These are phyloP conservation scores for Sisor rabdophorus DNA, from an alignment of 2,113 vertebrate genomes.

Conservation along the genomic window DNA sequence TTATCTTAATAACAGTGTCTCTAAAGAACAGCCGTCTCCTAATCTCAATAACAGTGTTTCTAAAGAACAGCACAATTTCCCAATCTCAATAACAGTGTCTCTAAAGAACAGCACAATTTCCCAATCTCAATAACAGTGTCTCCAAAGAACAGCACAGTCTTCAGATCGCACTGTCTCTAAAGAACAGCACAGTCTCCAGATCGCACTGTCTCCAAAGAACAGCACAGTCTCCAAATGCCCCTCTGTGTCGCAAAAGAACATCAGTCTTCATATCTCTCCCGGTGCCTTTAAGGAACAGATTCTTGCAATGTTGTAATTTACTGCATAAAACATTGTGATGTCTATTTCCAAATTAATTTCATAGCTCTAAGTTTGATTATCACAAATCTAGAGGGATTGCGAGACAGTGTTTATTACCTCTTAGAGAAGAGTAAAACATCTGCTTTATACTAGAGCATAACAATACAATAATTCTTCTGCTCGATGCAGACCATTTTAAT, in stretches of 20 bases:
- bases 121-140: too few species aligned
- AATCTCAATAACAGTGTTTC: not conserved
- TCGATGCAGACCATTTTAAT: slow-evolving; percentile 33
- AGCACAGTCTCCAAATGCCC: not conserved
- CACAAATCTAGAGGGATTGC: slow-evolving; percentile 3
- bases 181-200: not conserved
- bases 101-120: too few species aligned
- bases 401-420: slow-evolving; percentile 20
- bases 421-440: slow-evolving; percentile 30
- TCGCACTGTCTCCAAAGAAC: not conserved
- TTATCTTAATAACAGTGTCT: not conserved
- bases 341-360: too few species aligned
- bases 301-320: not conserved
- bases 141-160: not conserved
- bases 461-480: slow-evolving; percentile 27
- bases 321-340: not conserved
- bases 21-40: not conserved
- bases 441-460: slow-evolving; percentile 33
- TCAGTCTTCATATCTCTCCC: too few species aligned
- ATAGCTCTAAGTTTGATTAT: not conserved
- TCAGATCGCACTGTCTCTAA: not conserved
- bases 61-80: not conserved
- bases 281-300: too few species aligned
- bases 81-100: not conserved
- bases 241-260: not conserved